Base-by-base conservation (phyloP, 2,113 vertebrate species). In the Tretioscincus oriximinensis region DNA sequence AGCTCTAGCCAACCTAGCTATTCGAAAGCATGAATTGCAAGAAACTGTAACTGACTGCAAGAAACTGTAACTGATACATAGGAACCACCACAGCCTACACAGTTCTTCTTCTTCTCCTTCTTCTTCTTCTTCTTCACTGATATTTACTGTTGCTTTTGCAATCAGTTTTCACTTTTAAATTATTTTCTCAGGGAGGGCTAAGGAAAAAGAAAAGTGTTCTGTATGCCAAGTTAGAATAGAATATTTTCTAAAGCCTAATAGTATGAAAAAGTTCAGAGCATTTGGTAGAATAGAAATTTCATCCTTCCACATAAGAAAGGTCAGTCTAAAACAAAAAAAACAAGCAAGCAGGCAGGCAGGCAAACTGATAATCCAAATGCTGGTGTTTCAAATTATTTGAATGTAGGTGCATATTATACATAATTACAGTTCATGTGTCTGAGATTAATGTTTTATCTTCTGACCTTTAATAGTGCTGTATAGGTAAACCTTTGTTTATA, bases 401-500 rank as follows among this genome's bases (percentile, higher is more conserved):
- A 88, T 49, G 18, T 60, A 87, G 8, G 84, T 12, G 7, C 75
- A 2, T 83, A 84, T 67, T 35, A 60, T 24, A 84, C 83, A 86
- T 5, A 63, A 87, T 81, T 54, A 76, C 73, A 0, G 0, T 67
- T 49, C 16, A 83, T 47, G 9, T 68, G 67, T 3, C 76, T 28
- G 45, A 68, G 61, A 54, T 80, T 64, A 75, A 70, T 49, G 47
- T n/a, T 75, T 64, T 81, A 29, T 78, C 76, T 68, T 84, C 51
- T 77, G 35, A 82, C 9, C 81, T 77, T 80, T 58, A 45, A 61
- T 21, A 83, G 45, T 71, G 5, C 24, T 91, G 88, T 85, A 90
- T 84, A 87, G 65, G 80, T 69, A 87, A 61, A 82, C 51, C 45
- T 83, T 80, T 26, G 61, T 61, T 61, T 68, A 21, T 47, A 67